Evolutionary conservation across 2,888 invertebrate genomes (phyloP).

Genomic region (Miltochrista miniata): DNA sequence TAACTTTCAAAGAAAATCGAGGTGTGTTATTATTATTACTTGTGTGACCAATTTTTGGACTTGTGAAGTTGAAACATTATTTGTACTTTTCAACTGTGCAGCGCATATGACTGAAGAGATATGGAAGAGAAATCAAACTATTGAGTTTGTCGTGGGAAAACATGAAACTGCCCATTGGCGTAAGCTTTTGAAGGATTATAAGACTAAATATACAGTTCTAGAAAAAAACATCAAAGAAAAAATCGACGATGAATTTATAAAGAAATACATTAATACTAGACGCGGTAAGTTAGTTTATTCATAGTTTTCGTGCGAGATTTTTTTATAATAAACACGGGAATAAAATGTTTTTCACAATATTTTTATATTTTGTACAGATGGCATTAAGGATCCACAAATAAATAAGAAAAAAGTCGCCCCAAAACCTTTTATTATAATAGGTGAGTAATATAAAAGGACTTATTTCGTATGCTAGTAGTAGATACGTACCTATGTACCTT

Average conservation of each 20-base stretch:
- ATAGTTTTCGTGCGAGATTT: no score
- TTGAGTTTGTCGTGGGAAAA: neutral
- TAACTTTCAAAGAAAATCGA: no score
- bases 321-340: no score
- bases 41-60: no score
- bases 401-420: neutral
- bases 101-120: conserved; percentile 1
- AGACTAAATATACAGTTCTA: neutral
- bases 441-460: neutral
- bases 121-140: neutral
- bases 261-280: neutral
- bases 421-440: neutral
- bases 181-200: neutral
- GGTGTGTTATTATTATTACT: no score
- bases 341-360: no score
- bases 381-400: neutral
- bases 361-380: neutral
- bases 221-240: neutral
- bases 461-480: neutral
- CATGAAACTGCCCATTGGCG: neutral
- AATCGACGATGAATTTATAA: conserved; percentile 1
- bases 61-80: no score
- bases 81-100: no score
- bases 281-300: no score
- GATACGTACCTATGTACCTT: no score